These are phyloP conservation scores for Trilocha varians DNA, from an alignment of 2,888 invertebrate genomes.

Conservation along the genomic window DNA sequence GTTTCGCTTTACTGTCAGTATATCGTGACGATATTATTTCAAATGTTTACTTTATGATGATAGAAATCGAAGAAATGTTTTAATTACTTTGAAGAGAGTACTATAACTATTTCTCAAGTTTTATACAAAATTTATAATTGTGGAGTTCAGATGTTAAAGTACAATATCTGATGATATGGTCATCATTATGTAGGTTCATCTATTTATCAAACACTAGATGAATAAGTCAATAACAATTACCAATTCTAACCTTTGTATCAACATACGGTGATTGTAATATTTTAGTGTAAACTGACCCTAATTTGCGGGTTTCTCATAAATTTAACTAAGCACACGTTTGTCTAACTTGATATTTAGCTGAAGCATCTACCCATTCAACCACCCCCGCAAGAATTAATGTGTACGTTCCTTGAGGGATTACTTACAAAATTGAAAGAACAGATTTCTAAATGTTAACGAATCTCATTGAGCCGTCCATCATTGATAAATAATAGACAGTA, in stretches of 20 bases:
- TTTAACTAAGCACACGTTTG: background rate
- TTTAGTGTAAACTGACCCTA: background rate
- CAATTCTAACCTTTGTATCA: background rate
- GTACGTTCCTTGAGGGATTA: slow-evolving; percentile 18
- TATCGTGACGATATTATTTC: no score
- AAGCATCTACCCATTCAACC: background rate
- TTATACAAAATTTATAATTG: no score
- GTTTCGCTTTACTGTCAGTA: no score
- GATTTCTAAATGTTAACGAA: background rate
- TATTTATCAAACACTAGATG: no score
- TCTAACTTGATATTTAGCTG: background rate
- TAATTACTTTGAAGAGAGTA: no score
- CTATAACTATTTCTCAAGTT: no score
- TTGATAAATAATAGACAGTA: background rate
- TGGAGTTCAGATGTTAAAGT: no score
- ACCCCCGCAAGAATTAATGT: slow-evolving; percentile 19
- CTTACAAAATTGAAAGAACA: slow-evolving; percentile 14
- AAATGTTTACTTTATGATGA: no score
- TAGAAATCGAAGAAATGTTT: no score
- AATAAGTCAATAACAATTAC: no score
- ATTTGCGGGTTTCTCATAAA: background rate
- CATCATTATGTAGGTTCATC: no score
- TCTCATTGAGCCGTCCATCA: background rate
- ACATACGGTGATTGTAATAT: background rate
- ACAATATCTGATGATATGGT: no score